Percentiles rank a stretch among this genome's conserved stretches.
Evolutionary conservation across 1,140 invertebrate species (phyloP).

Genomic region (Aradophagus sp.): DNA sequence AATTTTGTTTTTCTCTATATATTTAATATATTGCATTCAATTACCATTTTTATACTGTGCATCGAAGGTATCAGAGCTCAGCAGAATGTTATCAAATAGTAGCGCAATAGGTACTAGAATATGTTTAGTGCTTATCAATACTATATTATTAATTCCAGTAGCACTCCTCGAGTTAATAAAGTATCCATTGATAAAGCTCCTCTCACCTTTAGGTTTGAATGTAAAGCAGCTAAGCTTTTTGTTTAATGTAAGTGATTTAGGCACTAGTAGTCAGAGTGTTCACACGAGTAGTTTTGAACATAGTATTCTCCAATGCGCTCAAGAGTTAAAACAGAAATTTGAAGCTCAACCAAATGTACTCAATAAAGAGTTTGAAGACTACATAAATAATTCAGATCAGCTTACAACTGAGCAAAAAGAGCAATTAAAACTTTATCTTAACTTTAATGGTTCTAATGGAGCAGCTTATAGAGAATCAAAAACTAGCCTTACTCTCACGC

Average conservation of each 20-base stretch:
- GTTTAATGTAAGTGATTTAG: slow-evolving; percentile 3
- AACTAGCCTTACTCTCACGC: background rate
- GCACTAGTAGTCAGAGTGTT: slow-evolving; percentile 1
- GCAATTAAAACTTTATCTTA: slow-evolving; percentile 4
- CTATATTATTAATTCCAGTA: slow-evolving; percentile 2
- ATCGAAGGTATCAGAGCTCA: background rate
- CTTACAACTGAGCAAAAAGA: slow-evolving; percentile 4
- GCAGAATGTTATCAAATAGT: too few species aligned
- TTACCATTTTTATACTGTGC: background rate
- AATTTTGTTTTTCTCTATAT: background rate
- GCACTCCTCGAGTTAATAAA: slow-evolving; percentile 2
- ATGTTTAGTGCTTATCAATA: background rate
- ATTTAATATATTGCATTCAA: background rate
- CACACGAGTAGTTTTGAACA: slow-evolving; percentile 4
- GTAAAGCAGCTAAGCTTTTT: slow-evolving; percentile 1
- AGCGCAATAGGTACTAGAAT: too few species aligned
- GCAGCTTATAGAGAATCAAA: background rate
- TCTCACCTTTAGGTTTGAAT: slow-evolving; percentile 3
- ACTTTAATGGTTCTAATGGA: background rate
- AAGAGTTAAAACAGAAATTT: slow-evolving; percentile 1
- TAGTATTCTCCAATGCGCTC: slow-evolving; percentile 3
- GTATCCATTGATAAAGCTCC: slow-evolving; percentile 2
- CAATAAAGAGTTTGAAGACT: slow-evolving; percentile 2
- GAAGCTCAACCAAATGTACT: slow-evolving; percentile 1
- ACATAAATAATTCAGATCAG: slow-evolving; percentile 2